phyloP scores from a whole-genome alignment of 2,113 vertebrate genomes.

The Sardina pilchardus region DNA sequence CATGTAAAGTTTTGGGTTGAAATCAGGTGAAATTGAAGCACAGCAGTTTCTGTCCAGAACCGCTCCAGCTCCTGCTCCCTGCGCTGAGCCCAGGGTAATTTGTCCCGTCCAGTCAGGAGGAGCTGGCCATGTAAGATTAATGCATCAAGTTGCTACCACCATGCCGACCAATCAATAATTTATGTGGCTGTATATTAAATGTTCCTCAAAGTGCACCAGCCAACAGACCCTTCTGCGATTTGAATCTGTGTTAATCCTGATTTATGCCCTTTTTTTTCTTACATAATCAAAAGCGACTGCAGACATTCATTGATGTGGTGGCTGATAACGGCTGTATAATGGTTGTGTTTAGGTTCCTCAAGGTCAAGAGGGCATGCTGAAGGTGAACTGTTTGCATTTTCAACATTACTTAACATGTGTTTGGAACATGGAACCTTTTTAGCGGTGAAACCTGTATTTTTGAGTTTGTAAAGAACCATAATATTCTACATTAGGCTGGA shows the following conservation, averaged over 20 bases:
- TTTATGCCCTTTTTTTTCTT: constrained; percentile 43
- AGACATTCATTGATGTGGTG: background rate
- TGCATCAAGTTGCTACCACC: constrained; percentile 30
- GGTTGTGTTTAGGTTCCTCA: background rate
- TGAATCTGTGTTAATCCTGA: constrained; percentile 23
- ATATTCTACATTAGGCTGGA: too few species aligned
- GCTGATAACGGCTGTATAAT: background rate
- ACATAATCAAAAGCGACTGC: constrained; percentile 16
- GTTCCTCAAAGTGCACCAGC: constrained; percentile 26
- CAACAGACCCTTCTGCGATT: constrained; percentile 30
- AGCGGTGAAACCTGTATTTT: too few species aligned
- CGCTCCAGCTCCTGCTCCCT: background rate
- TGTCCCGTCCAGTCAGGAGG: constrained; percentile 26
- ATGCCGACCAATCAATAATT: constrained; percentile 43
- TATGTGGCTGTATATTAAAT: constrained; percentile 45
- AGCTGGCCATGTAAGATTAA: constrained; percentile 41
- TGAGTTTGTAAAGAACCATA: too few species aligned
- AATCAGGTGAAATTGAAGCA: background rate
- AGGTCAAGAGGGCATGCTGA: background rate
- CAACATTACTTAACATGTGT: background rate
- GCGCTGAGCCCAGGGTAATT: constrained; percentile 29
- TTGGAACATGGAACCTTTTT: too few species aligned
- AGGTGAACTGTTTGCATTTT: background rate
- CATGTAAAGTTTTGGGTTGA: background rate
- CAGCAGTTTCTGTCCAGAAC: background rate